Percentiles rank a stretch among this genome's conserved stretches.
Conservation (phyloP, 1,140 invertebrate species). For the Hormaphis cornu region DNA sequence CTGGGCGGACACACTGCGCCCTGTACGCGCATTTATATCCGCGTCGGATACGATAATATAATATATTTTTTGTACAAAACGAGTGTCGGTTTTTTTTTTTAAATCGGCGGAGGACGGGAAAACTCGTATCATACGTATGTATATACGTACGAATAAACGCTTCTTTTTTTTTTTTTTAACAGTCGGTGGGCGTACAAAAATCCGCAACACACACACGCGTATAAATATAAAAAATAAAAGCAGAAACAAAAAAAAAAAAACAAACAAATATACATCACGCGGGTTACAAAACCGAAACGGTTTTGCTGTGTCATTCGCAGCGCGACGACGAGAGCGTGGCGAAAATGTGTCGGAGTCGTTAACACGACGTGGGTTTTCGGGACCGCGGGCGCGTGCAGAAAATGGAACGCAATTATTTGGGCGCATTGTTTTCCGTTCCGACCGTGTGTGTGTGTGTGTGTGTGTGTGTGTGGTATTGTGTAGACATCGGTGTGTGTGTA, state of each 20-base stretch:
- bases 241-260: too few relatives aligned
- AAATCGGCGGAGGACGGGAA: background rate
- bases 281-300: background rate
- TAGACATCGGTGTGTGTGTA: too few relatives aligned
- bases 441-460: background rate
- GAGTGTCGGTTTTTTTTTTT: constrained; percentile 28
- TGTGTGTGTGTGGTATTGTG: too few relatives aligned
- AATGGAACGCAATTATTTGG: constrained; percentile 1
- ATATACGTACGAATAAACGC: too few relatives aligned
- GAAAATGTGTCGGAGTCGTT: constrained; percentile 30
- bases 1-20: too few relatives aligned
- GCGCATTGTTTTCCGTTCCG: background rate
- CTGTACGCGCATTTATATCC: constrained; percentile 13
- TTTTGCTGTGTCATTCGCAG: constrained; percentile 27
- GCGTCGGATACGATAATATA: background rate
- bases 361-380: too few relatives aligned
- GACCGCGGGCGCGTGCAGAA: too few relatives aligned
- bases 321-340: too few relatives aligned
- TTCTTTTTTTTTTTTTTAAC: too few relatives aligned
- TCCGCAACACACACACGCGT: background rate
- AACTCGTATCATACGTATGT: too few relatives aligned
- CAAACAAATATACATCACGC: constrained; percentile 19
- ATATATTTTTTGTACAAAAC: too few relatives aligned
- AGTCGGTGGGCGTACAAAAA: constrained; percentile 31
- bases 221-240: background rate